Evolutionary conservation across 2,888 invertebrate genomes (phyloP).

Genomic region (Dichetophora obliterata): DNA sequence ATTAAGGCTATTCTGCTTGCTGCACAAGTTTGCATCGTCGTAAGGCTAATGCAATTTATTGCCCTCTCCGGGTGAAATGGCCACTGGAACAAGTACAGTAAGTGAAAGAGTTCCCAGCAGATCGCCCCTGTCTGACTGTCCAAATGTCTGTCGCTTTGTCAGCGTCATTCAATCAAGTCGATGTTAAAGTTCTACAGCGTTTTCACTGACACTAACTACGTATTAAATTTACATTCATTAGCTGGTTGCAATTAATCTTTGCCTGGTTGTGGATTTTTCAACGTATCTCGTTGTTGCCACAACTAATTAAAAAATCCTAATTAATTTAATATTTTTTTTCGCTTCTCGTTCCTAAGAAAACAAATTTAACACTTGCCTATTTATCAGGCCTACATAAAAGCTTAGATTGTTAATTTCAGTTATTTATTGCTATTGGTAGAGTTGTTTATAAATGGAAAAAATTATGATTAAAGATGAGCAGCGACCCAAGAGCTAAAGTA

Average conservation of each 20-base stretch:
- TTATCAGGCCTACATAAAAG: background rate
- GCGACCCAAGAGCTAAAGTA: background rate
- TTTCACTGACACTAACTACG: slow-evolving; percentile 46
- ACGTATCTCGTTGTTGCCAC: slow-evolving; percentile 23
- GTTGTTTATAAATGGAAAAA: background rate
- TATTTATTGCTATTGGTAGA: background rate
- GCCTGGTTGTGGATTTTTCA: slow-evolving; percentile 9
- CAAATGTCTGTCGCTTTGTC: too few relatives aligned
- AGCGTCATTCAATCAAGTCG: background rate
- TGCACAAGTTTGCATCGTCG: slow-evolving; percentile 41
- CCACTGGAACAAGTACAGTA: background rate
- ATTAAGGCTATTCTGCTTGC: background rate
- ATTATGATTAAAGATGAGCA: background rate
- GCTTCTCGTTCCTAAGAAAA: background rate
- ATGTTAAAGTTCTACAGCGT: background rate
- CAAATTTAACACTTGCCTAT: background rate
- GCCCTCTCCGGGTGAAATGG: slow-evolving; percentile 29
- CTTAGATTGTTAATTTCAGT: background rate
- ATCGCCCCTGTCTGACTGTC: too few relatives aligned
- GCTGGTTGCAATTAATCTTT: slow-evolving; percentile 63
- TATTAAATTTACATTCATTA: slow-evolving; percentile 68
- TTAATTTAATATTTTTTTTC: slow-evolving; percentile 54
- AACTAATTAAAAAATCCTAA: slow-evolving; percentile 65
- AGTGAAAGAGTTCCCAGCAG: background rate
- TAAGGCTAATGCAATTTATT: slow-evolving; percentile 47